These are phyloP conservation scores for Catocala nupta DNA, from an alignment of 2,888 invertebrate genomes.

Conservation along the genomic window DNA sequence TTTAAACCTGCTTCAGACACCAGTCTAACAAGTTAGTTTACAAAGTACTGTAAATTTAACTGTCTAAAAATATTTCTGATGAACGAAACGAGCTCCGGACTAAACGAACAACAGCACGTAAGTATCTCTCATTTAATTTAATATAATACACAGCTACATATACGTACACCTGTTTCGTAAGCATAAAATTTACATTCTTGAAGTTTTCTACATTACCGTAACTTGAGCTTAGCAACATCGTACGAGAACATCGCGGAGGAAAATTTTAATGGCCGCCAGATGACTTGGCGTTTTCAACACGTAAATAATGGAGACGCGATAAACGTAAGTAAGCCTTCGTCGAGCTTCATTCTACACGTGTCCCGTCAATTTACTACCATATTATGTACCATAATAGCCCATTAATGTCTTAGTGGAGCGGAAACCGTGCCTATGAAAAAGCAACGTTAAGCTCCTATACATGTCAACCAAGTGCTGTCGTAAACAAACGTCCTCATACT, in stretches of 20 bases:
- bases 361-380: conserved; percentile 43
- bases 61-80: background rate
- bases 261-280: conserved; percentile 59
- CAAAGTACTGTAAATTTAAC: background rate
- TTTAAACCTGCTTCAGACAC: too few relatives aligned
- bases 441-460: background rate
- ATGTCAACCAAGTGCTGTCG: too few relatives aligned
- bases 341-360: conserved; percentile 41
- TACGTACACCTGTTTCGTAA: conserved; percentile 12
- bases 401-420: conserved; percentile 39
- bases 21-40: too few relatives aligned
- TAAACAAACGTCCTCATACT: too few relatives aligned
- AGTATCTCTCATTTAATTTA: background rate
- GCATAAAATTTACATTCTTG: conserved; percentile 14
- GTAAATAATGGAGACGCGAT: conserved; percentile 47
- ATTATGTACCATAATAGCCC: conserved; percentile 46
- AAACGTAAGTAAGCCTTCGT: conserved; percentile 42
- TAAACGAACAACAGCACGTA: too few relatives aligned
- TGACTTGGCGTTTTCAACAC: conserved; percentile 54
- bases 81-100: background rate
- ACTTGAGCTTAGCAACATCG: conserved; percentile 12
- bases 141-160: background rate
- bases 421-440: conserved; percentile 33
- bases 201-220: conserved; percentile 19
- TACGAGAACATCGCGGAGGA: conserved; percentile 46